These are phyloP conservation scores for Microplitis manilae DNA, from an alignment of 2,888 invertebrate species.

Conservation along the genomic window DNA sequence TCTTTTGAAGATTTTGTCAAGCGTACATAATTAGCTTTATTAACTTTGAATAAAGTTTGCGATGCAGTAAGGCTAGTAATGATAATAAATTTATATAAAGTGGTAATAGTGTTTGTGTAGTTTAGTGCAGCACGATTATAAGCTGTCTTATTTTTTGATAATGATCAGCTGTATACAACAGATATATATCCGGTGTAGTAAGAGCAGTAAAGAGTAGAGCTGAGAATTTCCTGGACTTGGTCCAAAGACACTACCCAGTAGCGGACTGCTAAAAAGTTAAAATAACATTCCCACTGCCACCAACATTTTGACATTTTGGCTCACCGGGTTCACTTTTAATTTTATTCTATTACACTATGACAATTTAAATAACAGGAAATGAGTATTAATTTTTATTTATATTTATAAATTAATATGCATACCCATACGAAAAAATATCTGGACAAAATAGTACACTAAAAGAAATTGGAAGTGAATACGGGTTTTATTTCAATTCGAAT, in stretches of 20 bases:
- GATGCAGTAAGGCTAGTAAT: background rate
- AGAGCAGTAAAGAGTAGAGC: conserved; percentile 43
- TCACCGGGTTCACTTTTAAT: background rate
- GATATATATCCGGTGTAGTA: background rate
- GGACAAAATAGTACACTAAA: too few relatives aligned
- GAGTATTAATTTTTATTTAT: background rate
- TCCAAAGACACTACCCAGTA: conserved; percentile 42
- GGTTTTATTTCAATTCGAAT: too few relatives aligned
- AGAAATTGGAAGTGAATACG: too few relatives aligned
- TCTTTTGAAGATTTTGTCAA: background rate
- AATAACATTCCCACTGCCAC: conserved; percentile 48
- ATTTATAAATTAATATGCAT: background rate
- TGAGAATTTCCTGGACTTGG: conserved; percentile 47
- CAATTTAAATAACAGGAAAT: conserved; percentile 25
- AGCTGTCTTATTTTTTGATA: conserved; percentile 23
- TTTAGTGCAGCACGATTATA: conserved; percentile 1
- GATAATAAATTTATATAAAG: background rate
- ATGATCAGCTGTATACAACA: conserved; percentile 26
- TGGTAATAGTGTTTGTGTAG: background rate
- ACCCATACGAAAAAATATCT: background rate
- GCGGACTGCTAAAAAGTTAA: conserved; percentile 51
- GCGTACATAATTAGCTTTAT: background rate
- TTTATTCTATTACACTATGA: conserved; percentile 9
- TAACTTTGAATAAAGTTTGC: background rate
- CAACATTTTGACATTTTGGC: conserved; percentile 33